Percentiles rank a stretch among this genome's conserved stretches.
phyloP scores from a whole-genome alignment of 2,888 invertebrate genomes.

The Nephrotoma appendiculata region DNA sequence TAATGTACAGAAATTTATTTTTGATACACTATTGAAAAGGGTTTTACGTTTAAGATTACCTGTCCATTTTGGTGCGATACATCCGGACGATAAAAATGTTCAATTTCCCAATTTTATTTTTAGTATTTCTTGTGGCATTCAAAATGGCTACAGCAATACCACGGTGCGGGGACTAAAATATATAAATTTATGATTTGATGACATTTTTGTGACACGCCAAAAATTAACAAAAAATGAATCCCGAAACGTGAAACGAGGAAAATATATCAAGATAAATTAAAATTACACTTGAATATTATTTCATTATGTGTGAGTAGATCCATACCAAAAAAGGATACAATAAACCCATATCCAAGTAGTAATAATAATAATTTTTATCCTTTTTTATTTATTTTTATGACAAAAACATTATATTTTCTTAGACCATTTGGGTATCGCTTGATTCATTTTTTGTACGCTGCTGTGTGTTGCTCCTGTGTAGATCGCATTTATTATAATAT shows the following conservation, averaged over 20 bases:
- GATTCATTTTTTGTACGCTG: not conserved
- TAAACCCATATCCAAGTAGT: not conserved
- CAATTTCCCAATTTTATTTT: not conserved
- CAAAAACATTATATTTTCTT: not conserved
- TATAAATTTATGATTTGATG: not conserved
- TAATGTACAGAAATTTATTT: not conserved
- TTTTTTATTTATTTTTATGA: not conserved
- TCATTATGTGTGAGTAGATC: not conserved
- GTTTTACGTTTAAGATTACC: not conserved
- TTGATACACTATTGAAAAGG: not conserved
- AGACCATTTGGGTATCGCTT: not conserved
- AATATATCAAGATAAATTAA: not conserved
- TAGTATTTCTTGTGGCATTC: not conserved
- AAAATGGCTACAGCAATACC: not conserved
- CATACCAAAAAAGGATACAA: not conserved
- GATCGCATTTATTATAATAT: not conserved
- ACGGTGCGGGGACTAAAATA: not conserved
- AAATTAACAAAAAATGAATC: not conserved
- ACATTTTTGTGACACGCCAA: not conserved
- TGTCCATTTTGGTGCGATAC: not conserved
- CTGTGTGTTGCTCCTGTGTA: not conserved
- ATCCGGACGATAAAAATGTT: not conserved
- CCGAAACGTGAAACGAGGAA: not conserved
- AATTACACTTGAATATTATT: not conserved
- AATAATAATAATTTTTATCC: not conserved